A percentile compares a stretch with the other conserved stretches of the same genome.
phyloP scores from a whole-genome alignment of 2,113 vertebrate genomes.

The Orycteropus afer region DNA sequence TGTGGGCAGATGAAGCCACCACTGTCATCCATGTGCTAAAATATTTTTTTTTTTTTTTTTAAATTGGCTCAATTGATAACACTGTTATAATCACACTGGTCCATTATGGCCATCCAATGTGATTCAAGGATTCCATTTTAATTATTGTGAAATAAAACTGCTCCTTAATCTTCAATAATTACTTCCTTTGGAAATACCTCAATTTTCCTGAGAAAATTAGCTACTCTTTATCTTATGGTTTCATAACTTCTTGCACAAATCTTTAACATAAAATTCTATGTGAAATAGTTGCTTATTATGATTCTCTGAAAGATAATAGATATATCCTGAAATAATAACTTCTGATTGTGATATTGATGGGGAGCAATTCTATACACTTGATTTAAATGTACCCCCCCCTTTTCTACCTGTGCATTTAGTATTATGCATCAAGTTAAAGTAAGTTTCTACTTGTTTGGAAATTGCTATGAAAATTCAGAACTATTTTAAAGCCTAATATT shows the following conservation, averaged over 20 bases:
- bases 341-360: background rate
- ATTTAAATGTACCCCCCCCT: background rate
- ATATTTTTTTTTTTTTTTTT: too few relatives aligned
- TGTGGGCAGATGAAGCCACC: background rate
- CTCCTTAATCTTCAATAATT: background rate
- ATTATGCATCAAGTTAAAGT: background rate
- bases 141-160: background rate
- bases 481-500: constrained; percentile 30
- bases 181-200: background rate
- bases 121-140: background rate
- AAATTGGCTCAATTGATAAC: background rate
- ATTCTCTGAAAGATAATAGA: background rate
- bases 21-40: background rate
- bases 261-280: background rate
- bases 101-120: background rate
- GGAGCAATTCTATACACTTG: background rate
- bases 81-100: background rate
- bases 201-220: background rate
- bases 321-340: background rate
- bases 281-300: background rate
- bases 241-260: background rate
- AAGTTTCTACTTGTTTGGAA: background rate
- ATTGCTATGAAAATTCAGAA: background rate
- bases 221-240: background rate
- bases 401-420: background rate